Percentiles rank a stretch among this genome's conserved stretches.
Evolutionary conservation across 2,113 vertebrate genomes (phyloP).

Genomic region (Sapajus apella): DNA sequence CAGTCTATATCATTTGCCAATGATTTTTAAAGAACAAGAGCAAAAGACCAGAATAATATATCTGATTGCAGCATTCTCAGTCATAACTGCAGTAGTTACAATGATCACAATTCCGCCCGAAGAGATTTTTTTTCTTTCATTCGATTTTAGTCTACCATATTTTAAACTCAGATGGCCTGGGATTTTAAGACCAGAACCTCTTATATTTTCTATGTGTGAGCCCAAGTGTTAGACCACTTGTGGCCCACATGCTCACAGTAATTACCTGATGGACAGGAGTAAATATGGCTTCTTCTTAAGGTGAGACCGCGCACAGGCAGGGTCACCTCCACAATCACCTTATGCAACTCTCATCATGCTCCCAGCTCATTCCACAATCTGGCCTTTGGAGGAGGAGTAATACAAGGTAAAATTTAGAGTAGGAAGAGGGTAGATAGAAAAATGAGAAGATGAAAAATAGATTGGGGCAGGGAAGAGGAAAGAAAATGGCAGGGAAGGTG

Average conservation of each 20-base stretch:
- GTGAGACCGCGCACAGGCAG: rapidly evolving
- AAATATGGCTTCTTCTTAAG: neutral
- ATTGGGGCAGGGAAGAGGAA: neutral
- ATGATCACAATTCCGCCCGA: neutral
- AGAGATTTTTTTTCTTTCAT: neutral
- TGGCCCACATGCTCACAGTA: neutral
- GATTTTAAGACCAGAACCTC: neutral
- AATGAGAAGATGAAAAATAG: neutral
- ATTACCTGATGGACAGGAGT: neutral
- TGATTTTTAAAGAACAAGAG: neutral
- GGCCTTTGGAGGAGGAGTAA: too few species aligned
- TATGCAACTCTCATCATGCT: neutral
- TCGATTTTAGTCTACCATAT: neutral
- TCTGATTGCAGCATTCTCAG: neutral
- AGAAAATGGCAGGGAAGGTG: neutral
- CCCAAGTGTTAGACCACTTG: too few species aligned
- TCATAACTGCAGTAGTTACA: neutral
- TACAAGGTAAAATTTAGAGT: neutral
- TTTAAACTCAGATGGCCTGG: neutral
- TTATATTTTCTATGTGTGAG: neutral
- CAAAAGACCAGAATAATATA: neutral
- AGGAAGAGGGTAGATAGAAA: neutral
- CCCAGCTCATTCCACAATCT: neutral
- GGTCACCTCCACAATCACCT: too few species aligned
- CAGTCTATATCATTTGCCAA: too few species aligned